Conservation (phyloP, 2,888 invertebrate species). For the Sussaba pulchella region DNA sequence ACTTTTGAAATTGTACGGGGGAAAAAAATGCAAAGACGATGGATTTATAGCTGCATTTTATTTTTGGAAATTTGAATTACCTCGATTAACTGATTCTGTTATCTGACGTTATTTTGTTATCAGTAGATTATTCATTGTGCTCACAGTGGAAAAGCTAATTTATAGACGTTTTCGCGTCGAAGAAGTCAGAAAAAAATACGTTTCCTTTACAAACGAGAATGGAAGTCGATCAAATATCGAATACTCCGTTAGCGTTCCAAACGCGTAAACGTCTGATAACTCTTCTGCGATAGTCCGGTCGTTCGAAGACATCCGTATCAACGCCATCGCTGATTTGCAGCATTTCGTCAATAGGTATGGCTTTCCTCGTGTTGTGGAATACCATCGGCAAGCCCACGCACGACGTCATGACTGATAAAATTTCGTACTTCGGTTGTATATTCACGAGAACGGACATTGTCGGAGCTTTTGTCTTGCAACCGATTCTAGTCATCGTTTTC, state of each 20-base stretch:
- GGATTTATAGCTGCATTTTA: no score
- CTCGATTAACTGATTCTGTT: no score
- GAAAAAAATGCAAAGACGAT: no score
- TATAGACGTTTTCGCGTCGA: no score
- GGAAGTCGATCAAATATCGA: constrained; percentile 70
- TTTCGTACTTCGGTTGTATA: constrained; percentile 64
- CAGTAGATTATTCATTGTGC: no score
- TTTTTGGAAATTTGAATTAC: no score
- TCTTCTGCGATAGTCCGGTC: constrained; percentile 66
- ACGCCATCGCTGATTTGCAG: constrained; percentile 51
- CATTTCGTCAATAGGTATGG: constrained; percentile 74
- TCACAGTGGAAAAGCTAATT: no score
- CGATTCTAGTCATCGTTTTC: constrained; percentile 73
- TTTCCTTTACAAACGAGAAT: no score
- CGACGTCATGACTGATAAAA: constrained; percentile 72
- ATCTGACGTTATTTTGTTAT: no score
- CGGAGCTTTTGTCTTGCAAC: constrained; percentile 75
- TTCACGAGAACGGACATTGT: constrained; percentile 69
- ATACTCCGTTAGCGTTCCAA: constrained; percentile 74
- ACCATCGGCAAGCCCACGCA: constrained; percentile 75
- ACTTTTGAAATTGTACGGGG: no score
- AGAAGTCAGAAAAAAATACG: no score
- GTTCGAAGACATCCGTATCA: constrained; percentile 66
- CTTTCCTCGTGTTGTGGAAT: constrained; percentile 72
- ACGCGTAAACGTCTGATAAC: constrained; percentile 73